These are phyloP conservation scores for Gephyroberyx darwinii DNA, from an alignment of 2,797 vertebrate genomes.

Conservation along the genomic window DNA sequence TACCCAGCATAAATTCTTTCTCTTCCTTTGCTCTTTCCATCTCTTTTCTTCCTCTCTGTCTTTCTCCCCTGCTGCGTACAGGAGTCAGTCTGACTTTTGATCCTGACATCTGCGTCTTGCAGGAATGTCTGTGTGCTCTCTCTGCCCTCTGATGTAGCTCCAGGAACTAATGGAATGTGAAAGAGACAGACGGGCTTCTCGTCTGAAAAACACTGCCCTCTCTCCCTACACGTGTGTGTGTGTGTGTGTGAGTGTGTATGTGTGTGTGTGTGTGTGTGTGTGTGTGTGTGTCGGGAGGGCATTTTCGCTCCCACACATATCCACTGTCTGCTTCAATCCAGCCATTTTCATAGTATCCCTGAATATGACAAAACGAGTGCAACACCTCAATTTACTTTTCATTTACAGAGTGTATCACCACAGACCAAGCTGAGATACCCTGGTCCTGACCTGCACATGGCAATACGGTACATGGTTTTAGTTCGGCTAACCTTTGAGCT, in stretches of 20 bases:
- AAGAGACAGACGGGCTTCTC: constrained; percentile 88
- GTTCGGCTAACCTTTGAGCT: constrained; percentile 69
- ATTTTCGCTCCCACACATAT: constrained; percentile 62
- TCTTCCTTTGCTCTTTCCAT: constrained; percentile 53
- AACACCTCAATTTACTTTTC: constrained; percentile 54
- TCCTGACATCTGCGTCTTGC: constrained; percentile 91
- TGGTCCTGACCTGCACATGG: constrained; percentile 32
- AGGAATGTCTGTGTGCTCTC: constrained; percentile 94
- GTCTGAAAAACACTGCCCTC: constrained; percentile 82
- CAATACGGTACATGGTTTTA: constrained; percentile 47
- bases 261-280: constrained; percentile 43
- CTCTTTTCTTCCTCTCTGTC: constrained; percentile 68
- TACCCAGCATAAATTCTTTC: constrained; percentile 54
- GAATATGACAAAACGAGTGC: constrained; percentile 41
- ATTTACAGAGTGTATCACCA: not conserved
- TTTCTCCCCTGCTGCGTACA: constrained; percentile 80
- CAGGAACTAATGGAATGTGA: constrained; percentile 99
- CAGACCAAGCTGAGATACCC: not conserved
- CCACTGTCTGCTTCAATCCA: constrained; percentile 64
- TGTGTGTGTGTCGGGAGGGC: constrained; percentile 50
- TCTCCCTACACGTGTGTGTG: constrained; percentile 64
- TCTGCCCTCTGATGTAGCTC: constrained; percentile 98
- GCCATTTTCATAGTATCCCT: constrained; percentile 46
- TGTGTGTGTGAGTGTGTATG: constrained; percentile 26
- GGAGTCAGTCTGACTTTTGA: constrained; percentile 83